Evolutionary conservation across 2,113 vertebrate genomes (phyloP), one percentile per base, ranked within the genome.

Genomic region (Seriola rivoliana): DNA sequence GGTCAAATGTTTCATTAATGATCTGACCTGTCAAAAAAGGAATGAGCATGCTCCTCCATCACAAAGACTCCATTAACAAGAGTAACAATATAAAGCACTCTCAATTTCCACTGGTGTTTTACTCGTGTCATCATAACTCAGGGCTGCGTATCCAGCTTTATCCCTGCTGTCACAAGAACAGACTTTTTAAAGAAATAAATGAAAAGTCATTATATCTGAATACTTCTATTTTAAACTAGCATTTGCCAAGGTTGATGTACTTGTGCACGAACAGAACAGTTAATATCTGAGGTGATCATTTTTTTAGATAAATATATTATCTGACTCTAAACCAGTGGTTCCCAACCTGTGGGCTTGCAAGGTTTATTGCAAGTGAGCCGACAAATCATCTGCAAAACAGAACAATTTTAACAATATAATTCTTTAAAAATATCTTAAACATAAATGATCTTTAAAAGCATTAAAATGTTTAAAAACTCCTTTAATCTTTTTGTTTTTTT

Each of bases 1-100:
- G 75, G 46, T 74, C 36, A 75, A 63, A 83, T 81, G 81, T 87
- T 92, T 89, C 81, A 89, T 90, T 90, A 84, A 91, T 90, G 80
- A 82, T 75, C 9, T 40, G 85, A 80, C 55, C 44, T 80, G 85
- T 90, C 81, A 80, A 75, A 92, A 55, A 59, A 44, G 38, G 42
- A 29, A 36, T 5, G 77, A 72, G 71, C 29, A 34, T 76, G 78
- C 73, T 78, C 64, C 67, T 77, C 68, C 75, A 57, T 85, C 48
- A 75, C 71, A 82, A 79, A 77, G 85, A 52, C 80, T 88, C 91
- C 85, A 90, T 92, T 91, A 92, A 89, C 44, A 65, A 67, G 34
- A 73, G 32, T 68, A 78, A 86, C 84, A 90, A 76, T 85, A 81
- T 74, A 90, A 92, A 89, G 85, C 72, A 90, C 85, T 93, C 74